These are phyloP conservation scores for Oreortyx pictus DNA, from an alignment of 2,797 vertebrate species.

Conservation along the genomic window DNA sequence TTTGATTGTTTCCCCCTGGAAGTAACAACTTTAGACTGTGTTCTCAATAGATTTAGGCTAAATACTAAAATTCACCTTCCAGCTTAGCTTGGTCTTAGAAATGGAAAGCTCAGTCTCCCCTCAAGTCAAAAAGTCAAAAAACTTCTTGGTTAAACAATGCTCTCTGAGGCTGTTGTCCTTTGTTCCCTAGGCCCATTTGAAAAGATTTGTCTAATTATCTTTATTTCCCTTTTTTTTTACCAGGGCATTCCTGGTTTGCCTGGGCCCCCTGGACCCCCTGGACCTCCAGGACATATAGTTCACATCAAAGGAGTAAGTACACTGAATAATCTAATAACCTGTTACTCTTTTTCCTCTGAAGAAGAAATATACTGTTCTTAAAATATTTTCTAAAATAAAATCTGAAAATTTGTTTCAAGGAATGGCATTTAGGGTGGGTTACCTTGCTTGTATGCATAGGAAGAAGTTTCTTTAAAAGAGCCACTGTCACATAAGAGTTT, in stretches of 20 bases:
- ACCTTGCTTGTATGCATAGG: neutral
- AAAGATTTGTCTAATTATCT: neutral
- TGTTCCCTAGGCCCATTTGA: neutral
- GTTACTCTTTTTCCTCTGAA: neutral
- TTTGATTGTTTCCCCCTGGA: neutral
- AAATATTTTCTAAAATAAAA: neutral
- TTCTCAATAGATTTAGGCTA: neutral
- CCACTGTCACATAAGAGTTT: neutral
- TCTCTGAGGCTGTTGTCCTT: neutral
- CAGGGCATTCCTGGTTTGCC: slow-evolving; percentile 86
- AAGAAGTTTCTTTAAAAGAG: neutral
- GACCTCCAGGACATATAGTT: slow-evolving; percentile 84
- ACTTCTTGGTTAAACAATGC: neutral
- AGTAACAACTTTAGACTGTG: neutral
- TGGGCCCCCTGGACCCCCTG: slow-evolving; percentile 83
- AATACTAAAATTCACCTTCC: neutral
- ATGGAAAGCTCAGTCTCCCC: neutral
- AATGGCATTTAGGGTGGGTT: neutral
- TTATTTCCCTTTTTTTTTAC: neutral
- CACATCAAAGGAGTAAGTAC: slow-evolving; percentile 87
- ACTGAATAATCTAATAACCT: no score
- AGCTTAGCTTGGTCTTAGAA: neutral
- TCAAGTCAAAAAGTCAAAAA: neutral
- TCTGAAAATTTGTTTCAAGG: neutral
- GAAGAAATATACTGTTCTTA: neutral